Base-by-base conservation (phyloP, 2,888 invertebrate genomes). In the Ichneumoninae sp. region DNA sequence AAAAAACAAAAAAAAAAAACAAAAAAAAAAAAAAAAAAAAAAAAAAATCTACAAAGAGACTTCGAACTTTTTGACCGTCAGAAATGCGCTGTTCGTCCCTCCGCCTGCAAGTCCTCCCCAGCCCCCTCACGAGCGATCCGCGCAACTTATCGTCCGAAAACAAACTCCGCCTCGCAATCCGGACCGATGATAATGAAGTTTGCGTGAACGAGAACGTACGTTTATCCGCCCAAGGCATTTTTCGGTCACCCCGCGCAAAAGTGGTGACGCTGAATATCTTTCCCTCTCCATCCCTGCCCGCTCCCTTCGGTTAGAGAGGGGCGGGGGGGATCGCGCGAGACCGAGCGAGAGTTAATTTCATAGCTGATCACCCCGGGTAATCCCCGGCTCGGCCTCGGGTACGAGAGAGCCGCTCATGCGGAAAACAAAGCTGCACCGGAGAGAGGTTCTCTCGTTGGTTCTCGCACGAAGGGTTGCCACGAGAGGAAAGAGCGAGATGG, bases 331-430 rank as follows among this genome's bases (percentile, higher is more conserved):
- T 70, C 66, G 72, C 85, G 62, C 81, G 81, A 82, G 86, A 75
- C 75, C 83, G 87, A 90, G 86, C 88, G 88, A 88, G 90, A 93
- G 93, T 93, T 93, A 93, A 93, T 93, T 93, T 93, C 93, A 93
- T 93, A 93, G 93, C 91, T 93, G 93, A 93, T 93, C 93, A 93
- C 93, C 92, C 93, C 92, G 92, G 88, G 92, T 93, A 93, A 93
- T 93, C 93, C 93, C 81, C 82, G 82, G 84, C 84, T 85, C 84
- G 82, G 89, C 87, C 60, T 62, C 89, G 88, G 90, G 89, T 90
- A 91, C 89, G 92, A 84, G 86, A 89, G 60, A 62, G n/a, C 87
- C 91, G 88, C 89, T 92, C 91, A 90, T 90, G 93, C 92, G 91
- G 92, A 93, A 93, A 93, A 93, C 93, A 93, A 93, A 93, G 93